Base-by-base conservation (phyloP, 2,797 vertebrate species). In the Avahi laniger region DNA sequence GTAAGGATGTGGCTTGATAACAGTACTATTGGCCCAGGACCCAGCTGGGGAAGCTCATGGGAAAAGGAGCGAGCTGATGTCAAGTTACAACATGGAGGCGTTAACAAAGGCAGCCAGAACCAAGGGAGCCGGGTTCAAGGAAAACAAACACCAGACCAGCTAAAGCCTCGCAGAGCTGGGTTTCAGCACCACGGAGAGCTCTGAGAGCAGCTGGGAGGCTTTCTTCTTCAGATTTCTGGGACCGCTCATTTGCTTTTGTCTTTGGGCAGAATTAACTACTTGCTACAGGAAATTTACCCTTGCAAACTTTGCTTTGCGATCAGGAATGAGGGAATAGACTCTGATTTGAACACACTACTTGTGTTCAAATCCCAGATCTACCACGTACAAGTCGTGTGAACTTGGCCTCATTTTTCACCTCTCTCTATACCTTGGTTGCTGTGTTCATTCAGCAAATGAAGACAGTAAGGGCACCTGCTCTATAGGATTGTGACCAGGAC, bases 121-220 rank as follows among this genome's bases (percentile, higher is more conserved):
- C 61, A n/a, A 46, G 14, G 18, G 3, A 11, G 24, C 14, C 50
- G 8, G 4, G 12, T 30, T 85, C n/a, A 20, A 81, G 38, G 76
- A 41, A 80, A 30, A n/a, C 43, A 35, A 54, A 35, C 54, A 6
- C 46, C 1, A 91, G 10, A 48, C 7, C n/a, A 78, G 57, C 20
- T 6, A 18, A 35, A 7, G 41, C 30, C 0, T 0, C 1, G 0
- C 0, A 11, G 10, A 41, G 2, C 11, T 33, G n/a, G 0, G 17
- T 46, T 91, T 95, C 94, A 94, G 87, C 46, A 97, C 95, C 92
- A 38, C 0, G 30, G 86, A 95, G 30, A 97, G 83, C 46, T 85
- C 95, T 0, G 0, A 18, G 43, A 65, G 14, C 20, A 13, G 1
- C 1, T 0, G 26, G 11, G 18, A 26, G 17, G 18, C 5, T 75